Evolutionary conservation across 2,797 vertebrate genomes (phyloP).

Genomic region (Tympanoctomys barrerae): DNA sequence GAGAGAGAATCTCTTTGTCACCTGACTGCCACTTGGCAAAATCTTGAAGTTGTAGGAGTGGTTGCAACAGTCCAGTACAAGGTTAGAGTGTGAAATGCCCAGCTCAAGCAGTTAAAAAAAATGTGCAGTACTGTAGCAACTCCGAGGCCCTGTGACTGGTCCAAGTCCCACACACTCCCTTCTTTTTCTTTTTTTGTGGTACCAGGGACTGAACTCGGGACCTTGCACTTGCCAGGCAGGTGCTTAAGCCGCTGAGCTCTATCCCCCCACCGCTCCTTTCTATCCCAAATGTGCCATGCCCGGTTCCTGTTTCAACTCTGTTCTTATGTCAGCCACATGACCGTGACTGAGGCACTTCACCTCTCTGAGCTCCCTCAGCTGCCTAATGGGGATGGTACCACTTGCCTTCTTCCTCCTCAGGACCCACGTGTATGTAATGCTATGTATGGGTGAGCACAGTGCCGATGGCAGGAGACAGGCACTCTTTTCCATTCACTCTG

Average conservation of each 20-base stretch:
- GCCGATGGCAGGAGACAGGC: background rate
- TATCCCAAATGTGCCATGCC: background rate
- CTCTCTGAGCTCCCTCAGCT: background rate
- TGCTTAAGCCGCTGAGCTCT: too few species aligned
- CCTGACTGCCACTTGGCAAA: background rate
- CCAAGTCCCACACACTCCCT: too few species aligned
- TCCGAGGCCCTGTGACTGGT: background rate
- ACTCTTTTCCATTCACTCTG: background rate
- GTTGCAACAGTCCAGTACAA: background rate
- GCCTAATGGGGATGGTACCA: background rate
- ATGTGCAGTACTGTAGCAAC: background rate
- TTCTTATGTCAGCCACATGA: background rate
- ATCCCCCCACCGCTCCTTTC: too few species aligned
- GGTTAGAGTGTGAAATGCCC: background rate
- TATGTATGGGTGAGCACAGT: background rate
- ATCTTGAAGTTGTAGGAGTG: background rate
- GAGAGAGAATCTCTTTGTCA: background rate
- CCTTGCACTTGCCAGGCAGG: too few species aligned
- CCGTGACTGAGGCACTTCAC: background rate
- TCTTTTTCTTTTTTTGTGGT: too few species aligned
- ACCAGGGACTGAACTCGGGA: too few species aligned
- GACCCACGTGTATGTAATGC: rapidly evolving
- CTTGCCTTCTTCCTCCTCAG: background rate
- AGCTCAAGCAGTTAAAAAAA: background rate
- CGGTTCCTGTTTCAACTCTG: background rate